A percentile compares a stretch with the other conserved stretches of the same genome.
These are phyloP conservation scores for Elaphurus davidianus DNA, from an alignment of 2,113 vertebrate species.

Conservation along the genomic window DNA sequence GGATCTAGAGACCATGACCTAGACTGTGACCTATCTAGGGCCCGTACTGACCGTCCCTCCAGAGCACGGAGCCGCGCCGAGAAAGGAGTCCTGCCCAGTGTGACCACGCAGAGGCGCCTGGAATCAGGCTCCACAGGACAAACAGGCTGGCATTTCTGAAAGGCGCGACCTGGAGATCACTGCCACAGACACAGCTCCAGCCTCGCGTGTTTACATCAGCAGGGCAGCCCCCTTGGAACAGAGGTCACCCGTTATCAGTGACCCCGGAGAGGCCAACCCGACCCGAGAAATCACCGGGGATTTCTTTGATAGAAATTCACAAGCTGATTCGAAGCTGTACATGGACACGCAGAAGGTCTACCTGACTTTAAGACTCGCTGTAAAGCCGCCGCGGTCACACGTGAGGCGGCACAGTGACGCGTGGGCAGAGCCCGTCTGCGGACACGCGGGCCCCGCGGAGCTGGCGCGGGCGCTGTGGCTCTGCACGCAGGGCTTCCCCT, in stretches of 20 bases:
- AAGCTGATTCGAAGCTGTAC: neutral
- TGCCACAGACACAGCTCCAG: neutral
- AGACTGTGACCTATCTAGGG: neutral
- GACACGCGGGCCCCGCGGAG: accelerated
- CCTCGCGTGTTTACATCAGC: accelerated
- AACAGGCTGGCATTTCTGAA: neutral
- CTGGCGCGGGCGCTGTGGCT: accelerated
- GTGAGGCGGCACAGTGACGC: accelerated
- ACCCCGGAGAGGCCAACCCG: neutral
- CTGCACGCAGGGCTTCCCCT: neutral
- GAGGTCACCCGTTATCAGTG: neutral
- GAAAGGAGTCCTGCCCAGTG: neutral
- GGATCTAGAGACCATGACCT: neutral
- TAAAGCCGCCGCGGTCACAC: neutral
- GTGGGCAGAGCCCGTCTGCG: accelerated
- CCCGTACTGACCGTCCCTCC: neutral
- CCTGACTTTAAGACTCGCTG: neutral
- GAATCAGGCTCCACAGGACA: neutral
- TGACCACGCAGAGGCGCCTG: accelerated
- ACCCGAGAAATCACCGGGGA: neutral
- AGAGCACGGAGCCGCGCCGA: neutral
- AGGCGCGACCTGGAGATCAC: neutral
- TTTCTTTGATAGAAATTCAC: neutral
- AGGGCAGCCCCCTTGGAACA: accelerated
- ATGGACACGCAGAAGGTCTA: neutral